A percentile compares a stretch with the other conserved stretches of the same genome.
Evolutionary conservation across 1,140 invertebrate genomes (phyloP).

Genomic region (Sinella curviseta): DNA sequence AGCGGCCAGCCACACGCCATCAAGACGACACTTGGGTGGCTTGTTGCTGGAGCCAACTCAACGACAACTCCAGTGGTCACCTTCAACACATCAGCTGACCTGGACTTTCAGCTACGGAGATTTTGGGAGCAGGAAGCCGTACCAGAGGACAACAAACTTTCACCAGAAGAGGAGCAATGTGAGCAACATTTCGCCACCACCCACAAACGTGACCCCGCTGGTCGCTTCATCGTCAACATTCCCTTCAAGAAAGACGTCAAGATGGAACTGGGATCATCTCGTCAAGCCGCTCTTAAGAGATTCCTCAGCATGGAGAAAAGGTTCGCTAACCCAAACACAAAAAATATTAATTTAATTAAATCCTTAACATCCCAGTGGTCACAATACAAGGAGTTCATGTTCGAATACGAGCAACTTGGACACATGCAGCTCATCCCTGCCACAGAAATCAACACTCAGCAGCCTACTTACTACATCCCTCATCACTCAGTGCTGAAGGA

Average conservation of each 20-base stretch:
- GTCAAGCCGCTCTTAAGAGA: background rate
- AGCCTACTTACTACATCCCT: background rate
- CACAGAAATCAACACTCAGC: background rate
- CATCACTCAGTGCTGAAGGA: conserved; percentile 30
- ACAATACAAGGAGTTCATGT: background rate
- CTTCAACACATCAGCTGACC: background rate
- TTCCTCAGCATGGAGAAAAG: background rate
- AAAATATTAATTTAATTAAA: background rate
- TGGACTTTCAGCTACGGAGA: background rate
- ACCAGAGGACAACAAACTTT: too few relatives aligned
- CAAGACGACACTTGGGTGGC: background rate
- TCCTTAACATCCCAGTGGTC: background rate
- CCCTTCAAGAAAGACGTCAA: too few relatives aligned
- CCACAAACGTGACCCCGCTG: too few relatives aligned
- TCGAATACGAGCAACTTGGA: background rate
- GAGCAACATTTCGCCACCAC: too few relatives aligned
- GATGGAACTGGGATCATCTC: background rate
- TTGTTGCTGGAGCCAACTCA: background rate
- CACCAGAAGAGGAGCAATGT: too few relatives aligned
- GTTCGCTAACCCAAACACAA: background rate
- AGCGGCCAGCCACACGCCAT: background rate
- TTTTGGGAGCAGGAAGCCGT: background rate
- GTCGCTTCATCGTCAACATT: too few relatives aligned
- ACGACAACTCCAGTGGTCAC: background rate
- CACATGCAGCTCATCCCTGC: background rate